These are phyloP conservation scores for Amphimedon queenslandica DNA, from an alignment of 37 sponge, comb jelly and placozoan genomes.

Conservation along the genomic window DNA sequence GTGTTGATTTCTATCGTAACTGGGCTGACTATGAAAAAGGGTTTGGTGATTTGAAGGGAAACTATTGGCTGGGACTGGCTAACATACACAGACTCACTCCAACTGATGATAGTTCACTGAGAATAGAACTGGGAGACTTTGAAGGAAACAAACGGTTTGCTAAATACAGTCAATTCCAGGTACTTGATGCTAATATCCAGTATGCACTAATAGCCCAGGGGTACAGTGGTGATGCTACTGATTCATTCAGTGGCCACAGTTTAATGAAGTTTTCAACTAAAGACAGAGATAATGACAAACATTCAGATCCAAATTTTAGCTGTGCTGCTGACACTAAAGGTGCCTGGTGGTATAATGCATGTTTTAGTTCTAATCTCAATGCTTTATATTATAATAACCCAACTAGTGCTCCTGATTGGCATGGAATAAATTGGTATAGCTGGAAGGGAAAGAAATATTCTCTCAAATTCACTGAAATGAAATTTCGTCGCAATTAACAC, in stretches of 20 bases:
- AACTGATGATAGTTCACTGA: neutral
- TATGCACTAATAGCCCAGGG: constrained; percentile 11
- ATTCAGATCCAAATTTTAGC: neutral
- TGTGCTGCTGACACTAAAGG: constrained; percentile 1
- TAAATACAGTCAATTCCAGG: constrained; percentile 4
- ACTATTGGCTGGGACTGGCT: constrained; percentile 18
- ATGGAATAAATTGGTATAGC: neutral
- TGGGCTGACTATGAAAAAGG: constrained; percentile 28
- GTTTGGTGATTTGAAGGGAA: constrained; percentile 19
- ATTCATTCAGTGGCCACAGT: neutral
- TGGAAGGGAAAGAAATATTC: neutral
- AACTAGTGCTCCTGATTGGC: no score
- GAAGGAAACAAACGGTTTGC: neutral
- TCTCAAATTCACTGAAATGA: neutral
- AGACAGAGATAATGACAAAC: constrained; percentile 12
- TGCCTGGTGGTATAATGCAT: constrained; percentile 25
- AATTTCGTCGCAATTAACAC: no score
- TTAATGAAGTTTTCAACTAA: constrained; percentile 3
- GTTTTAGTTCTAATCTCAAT: constrained; percentile 14
- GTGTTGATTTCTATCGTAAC: constrained; percentile 12
- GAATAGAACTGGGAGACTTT: neutral
- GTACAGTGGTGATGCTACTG: constrained; percentile 2
- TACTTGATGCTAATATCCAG: constrained; percentile 3
- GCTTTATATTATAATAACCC: neutral
- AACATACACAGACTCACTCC: constrained; percentile 24